These are phyloP conservation scores for Trichonephila clavipes DNA, from an alignment of 1,140 invertebrate species.

Conservation along the genomic window DNA sequence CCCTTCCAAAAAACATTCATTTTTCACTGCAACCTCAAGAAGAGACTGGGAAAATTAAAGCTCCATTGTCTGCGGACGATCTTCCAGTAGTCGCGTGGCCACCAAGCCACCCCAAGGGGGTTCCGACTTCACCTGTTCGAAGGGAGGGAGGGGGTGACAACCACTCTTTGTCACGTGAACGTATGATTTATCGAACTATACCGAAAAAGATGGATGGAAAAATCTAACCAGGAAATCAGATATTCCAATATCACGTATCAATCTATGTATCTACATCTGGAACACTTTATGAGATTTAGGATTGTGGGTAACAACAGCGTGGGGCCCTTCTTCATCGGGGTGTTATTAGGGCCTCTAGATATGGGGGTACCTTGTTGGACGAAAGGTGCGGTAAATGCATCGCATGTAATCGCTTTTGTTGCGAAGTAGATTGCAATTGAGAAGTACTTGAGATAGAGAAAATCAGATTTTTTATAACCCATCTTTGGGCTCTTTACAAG, in stretches of 20 bases:
- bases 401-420: neutral
- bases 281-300: slow-evolving; percentile 41
- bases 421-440: neutral
- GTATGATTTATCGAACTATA: slow-evolving; percentile 43
- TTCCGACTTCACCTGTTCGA: slow-evolving; percentile 23
- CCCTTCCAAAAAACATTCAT: slow-evolving; percentile 6
- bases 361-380: neutral
- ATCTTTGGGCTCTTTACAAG: no score
- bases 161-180: slow-evolving; percentile 53
- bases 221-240: slow-evolving; percentile 48
- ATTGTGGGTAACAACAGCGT: neutral
- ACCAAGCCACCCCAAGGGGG: neutral
- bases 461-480: no score
- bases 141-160: slow-evolving; percentile 41
- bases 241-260: slow-evolving; percentile 55
- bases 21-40: slow-evolving; percentile 47
- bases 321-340: neutral
- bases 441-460: slow-evolving; percentile 1
- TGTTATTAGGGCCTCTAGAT: neutral
- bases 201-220: slow-evolving; percentile 34
- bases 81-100: slow-evolving; percentile 58
- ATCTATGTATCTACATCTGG: slow-evolving; percentile 50
- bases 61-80: slow-evolving; percentile 26
- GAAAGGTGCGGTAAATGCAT: neutral
- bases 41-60: slow-evolving; percentile 26